phyloP scores from a whole-genome alignment of 2,113 vertebrate species.

The Nesogale talazaci region DNA sequence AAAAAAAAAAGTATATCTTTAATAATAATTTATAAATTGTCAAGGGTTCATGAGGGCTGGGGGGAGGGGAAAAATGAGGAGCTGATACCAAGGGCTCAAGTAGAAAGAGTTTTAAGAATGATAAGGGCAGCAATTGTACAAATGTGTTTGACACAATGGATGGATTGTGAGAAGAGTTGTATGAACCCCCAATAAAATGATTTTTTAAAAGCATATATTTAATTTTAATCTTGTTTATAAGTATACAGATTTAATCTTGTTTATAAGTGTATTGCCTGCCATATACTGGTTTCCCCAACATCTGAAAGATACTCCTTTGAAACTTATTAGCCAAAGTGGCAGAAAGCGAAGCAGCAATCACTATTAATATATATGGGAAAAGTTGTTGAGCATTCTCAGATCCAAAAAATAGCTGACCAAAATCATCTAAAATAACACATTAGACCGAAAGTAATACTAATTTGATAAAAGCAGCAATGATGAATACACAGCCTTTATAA shows the following conservation, averaged over 20 bases:
- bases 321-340: not conserved
- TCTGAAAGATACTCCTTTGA: not conserved
- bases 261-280: not conserved
- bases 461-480: not conserved
- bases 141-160: no score
- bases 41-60: no score
- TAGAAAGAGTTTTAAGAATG: no score
- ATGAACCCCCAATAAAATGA: no score
- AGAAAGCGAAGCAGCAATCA: not conserved
- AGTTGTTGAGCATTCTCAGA: not conserved
- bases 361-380: not conserved
- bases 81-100: no score
- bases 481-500: not conserved
- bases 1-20: no score
- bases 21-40: no score
- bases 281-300: not conserved
- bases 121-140: no score
- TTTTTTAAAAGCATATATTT: no score
- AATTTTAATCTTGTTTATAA: slow-evolving; percentile 4
- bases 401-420: not conserved
- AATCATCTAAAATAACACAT: not conserved
- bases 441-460: not conserved
- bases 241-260: slow-evolving; percentile 17
- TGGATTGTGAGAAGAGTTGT: no score
- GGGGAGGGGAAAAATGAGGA: no score